Percentiles rank a stretch among this genome's conserved stretches.
Conservation (phyloP, 1,140 invertebrate species). For the Rhopalosiphum maidis region DNA sequence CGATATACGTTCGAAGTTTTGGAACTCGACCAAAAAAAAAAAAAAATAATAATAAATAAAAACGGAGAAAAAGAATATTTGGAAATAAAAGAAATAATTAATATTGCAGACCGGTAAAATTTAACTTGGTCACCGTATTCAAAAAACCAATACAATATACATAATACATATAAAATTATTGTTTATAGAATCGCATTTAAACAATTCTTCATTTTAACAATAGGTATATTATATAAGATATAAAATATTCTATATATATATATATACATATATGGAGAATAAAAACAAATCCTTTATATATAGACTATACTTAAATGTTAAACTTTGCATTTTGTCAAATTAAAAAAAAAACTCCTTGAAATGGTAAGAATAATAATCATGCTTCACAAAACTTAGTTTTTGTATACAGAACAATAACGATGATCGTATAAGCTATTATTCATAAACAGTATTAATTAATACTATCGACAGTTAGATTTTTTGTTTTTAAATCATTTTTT, state of each 20-base stretch:
- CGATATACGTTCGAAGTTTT: slow-evolving; percentile 26
- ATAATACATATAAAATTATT: not conserved
- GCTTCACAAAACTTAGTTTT: too few relatives aligned
- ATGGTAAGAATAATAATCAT: not conserved
- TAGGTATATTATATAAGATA: not conserved
- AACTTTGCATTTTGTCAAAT: not conserved
- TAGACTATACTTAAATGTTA: not conserved
- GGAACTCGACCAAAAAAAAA: not conserved
- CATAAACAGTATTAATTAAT: not conserved
- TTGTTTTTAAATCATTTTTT: not conserved
- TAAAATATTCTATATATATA: not conserved
- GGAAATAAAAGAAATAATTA: slow-evolving; percentile 1
- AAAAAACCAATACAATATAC: not conserved
- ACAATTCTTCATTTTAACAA: not conserved
- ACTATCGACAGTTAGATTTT: not conserved
- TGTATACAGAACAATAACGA: too few relatives aligned
- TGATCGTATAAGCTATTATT: not conserved
- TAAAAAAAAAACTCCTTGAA: not conserved
- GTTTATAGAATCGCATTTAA: not conserved
- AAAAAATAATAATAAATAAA: not conserved
- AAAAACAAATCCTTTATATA: not conserved
- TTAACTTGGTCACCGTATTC: not conserved
- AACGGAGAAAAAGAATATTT: not conserved
- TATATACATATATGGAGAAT: not conserved
- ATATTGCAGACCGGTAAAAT: not conserved